phyloP scores from a whole-genome alignment of 2,888 invertebrate species.

The Leptinotarsa juncta region DNA sequence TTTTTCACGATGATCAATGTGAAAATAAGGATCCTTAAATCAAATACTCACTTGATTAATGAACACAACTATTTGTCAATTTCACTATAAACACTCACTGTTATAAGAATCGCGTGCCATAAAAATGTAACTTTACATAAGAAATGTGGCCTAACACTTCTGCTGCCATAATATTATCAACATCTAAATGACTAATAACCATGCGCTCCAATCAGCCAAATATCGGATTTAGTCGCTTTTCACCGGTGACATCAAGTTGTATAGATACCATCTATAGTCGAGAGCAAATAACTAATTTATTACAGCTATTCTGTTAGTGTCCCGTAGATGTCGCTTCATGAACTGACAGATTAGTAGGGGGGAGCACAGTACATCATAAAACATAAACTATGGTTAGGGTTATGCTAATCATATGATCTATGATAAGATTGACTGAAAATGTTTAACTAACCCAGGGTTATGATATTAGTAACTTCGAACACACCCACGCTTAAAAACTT shows the following conservation, averaged over 20 bases:
- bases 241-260: neutral
- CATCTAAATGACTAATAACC: constrained; percentile 36
- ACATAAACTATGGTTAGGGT: too few relatives aligned
- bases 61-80: constrained; percentile 33
- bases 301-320: too few relatives aligned
- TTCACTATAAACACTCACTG: constrained; percentile 41
- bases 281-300: neutral
- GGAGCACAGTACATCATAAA: too few relatives aligned
- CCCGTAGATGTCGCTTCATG: too few relatives aligned
- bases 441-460: too few relatives aligned
- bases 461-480: too few relatives aligned
- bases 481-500: too few relatives aligned
- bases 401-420: too few relatives aligned
- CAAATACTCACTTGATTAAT: constrained; percentile 36
- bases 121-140: constrained; percentile 48
- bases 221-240: constrained; percentile 11
- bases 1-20: neutral
- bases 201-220: constrained; percentile 40
- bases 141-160: constrained; percentile 47
- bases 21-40: neutral
- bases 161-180: constrained; percentile 51
- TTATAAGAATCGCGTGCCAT: constrained; percentile 44
- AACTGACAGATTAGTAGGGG: too few relatives aligned
- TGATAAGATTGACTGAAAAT: too few relatives aligned
- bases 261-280: neutral